A percentile compares a stretch with the other conserved stretches of the same genome.
Evolutionary conservation across 2,888 invertebrate genomes (phyloP).

Genomic region (Chymomyza procnemis): DNA sequence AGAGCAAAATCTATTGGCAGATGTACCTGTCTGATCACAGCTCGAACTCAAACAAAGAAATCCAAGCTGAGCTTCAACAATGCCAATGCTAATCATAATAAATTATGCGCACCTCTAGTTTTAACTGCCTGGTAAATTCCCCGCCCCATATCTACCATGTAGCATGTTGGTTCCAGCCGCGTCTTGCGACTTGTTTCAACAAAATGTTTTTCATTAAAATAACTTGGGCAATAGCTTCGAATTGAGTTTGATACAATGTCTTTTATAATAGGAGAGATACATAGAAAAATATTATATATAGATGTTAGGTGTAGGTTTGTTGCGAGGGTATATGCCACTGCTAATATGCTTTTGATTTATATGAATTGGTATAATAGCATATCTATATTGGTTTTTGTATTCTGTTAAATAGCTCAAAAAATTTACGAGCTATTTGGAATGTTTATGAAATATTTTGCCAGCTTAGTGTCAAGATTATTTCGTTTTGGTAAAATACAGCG

Average conservation of each 20-base stretch:
- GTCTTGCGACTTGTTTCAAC: constrained; percentile 32
- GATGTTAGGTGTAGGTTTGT: neutral
- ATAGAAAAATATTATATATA: neutral
- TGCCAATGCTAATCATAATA: constrained; percentile 61
- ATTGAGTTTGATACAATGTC: constrained; percentile 39
- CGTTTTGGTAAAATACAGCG: neutral
- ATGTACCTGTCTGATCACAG: constrained; percentile 14
- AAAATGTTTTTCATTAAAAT: constrained; percentile 48
- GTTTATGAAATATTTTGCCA: constrained; percentile 4
- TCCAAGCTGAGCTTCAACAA: constrained; percentile 30
- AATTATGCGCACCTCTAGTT: constrained; percentile 60
- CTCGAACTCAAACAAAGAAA: constrained; percentile 39
- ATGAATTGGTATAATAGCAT: constrained; percentile 64
- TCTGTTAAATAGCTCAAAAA: constrained; percentile 53
- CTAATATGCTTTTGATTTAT: constrained; percentile 55
- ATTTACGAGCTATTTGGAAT: constrained; percentile 31
- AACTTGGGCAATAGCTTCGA: constrained; percentile 21
- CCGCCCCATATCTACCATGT: constrained; percentile 12
- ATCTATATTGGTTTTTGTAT: constrained; percentile 61
- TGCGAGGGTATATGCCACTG: neutral
- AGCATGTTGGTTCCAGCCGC: too few species aligned
- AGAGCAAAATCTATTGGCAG: constrained; percentile 17
- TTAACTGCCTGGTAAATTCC: constrained; percentile 15
- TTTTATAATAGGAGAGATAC: constrained; percentile 2
- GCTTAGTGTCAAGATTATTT: neutral